phyloP scores from a whole-genome alignment of 2,888 invertebrate species.

The Heterodera filipjevi region DNA sequence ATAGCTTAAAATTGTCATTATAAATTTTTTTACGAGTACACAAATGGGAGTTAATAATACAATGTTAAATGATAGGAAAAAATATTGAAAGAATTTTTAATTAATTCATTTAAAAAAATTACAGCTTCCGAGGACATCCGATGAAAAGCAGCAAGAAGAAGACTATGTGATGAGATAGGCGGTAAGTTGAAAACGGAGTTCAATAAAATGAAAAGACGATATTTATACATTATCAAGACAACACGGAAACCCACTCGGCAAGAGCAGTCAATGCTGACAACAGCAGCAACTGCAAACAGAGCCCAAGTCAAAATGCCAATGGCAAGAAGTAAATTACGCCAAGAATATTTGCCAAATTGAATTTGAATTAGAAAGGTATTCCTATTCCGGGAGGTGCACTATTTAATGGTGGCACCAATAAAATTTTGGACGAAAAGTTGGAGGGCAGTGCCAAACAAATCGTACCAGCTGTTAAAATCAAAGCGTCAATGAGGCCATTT shows the following conservation, averaged over 20 bases:
- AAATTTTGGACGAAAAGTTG: background rate
- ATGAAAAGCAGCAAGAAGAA: background rate
- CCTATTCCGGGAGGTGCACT: background rate
- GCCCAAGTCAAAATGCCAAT: background rate
- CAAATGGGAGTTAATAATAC: too few relatives aligned
- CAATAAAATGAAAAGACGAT: background rate
- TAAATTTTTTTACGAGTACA: background rate
- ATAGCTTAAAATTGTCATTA: too few relatives aligned
- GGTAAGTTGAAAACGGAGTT: background rate
- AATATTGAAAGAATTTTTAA: too few relatives aligned
- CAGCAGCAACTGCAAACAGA: too few relatives aligned
- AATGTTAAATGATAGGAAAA: too few relatives aligned
- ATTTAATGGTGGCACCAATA: background rate
- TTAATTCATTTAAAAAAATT: too few relatives aligned
- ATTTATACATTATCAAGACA: background rate
- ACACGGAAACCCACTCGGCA: background rate
- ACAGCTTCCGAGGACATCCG: too few relatives aligned
- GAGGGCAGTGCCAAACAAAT: background rate
- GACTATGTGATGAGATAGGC: background rate
- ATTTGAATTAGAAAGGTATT: background rate
- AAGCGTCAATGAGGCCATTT: slow-evolving; percentile 10
- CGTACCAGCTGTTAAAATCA: background rate
- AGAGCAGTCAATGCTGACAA: background rate
- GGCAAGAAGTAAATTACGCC: background rate
- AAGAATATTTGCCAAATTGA: background rate